Base-by-base conservation (phyloP, 2,113 vertebrate species). In the Egretta garzetta region DNA sequence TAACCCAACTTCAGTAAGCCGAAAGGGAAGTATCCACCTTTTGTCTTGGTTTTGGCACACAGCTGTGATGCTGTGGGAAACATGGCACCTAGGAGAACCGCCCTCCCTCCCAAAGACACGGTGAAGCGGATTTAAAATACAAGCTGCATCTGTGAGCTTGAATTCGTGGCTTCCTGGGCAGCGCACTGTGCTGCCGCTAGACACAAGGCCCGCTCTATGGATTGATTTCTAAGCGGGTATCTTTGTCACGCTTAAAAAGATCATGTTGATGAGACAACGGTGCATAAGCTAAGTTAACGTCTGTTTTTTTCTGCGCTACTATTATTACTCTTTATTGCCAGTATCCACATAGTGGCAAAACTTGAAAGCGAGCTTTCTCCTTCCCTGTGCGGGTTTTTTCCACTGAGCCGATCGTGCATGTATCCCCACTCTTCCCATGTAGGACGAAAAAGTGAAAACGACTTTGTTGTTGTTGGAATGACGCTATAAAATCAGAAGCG, bases 221-320 rank as follows among this genome's bases (percentile, higher is more conserved):
- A 81, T 50, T 24, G 89, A 75, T 89, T 93, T 91, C 43, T 37
- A 55, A 80, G 70, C 76, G 74, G 80, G 1, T 47, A 59, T 81
- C 76, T 93, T 89, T 90, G 87, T 95, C 90, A 68, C 1, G 4
- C 86, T 90, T 91, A 75, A 17, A 92, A 90, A 73, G 75, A 89
- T 66, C 63, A 33, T 72, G 37, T 33, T 80, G 81, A 91, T 80
- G 89, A 96, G 86, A 80, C 79, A 86, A 26, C 14, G 14, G 71
- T 4, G 21, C 62, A 37, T 60, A 59, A 82, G 32, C 86, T 6
- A 68, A 93, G 45, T 79, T 86, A 75, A 50, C 12, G 18, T 53
- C 17, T 67, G 39, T 63, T 75, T 79, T 79, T 86, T 66, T 80
- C 79, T 91, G 47, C 23, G 12, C 50, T 63, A 13, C 71, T 28